These are phyloP conservation scores for Cartodere bifasciata DNA, from an alignment of 2,888 invertebrate genomes.

Conservation along the genomic window DNA sequence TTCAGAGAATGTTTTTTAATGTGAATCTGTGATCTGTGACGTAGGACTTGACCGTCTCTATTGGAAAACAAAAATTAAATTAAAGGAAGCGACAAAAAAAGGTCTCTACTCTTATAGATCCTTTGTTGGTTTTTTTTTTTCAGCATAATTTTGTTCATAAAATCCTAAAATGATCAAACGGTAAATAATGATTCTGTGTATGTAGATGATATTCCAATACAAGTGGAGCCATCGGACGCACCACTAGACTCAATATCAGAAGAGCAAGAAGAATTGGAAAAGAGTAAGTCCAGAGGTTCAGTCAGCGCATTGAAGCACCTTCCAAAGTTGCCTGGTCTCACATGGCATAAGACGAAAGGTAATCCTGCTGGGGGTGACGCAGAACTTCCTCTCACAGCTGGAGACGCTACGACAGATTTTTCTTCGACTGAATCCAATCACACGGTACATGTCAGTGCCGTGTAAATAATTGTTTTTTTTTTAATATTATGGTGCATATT, in stretches of 20 bases:
- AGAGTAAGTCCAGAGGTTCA: constrained; percentile 37
- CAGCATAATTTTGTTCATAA: too few species aligned
- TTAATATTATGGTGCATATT: too few species aligned
- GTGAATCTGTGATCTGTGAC: too few species aligned
- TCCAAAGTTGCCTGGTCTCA: constrained; percentile 52
- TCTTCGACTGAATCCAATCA: constrained; percentile 22
- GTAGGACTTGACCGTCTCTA: too few species aligned
- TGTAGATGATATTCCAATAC: constrained; percentile 82
- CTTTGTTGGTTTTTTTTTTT: too few species aligned
- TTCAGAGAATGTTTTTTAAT: too few species aligned
- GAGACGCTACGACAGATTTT: constrained; percentile 14
- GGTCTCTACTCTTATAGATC: too few species aligned
- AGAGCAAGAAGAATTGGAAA: constrained; percentile 45
- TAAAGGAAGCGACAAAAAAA: too few species aligned
- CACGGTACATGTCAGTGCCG: constrained; percentile 31
- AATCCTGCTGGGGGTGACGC: constrained; percentile 25
- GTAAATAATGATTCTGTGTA: constrained; percentile 21
- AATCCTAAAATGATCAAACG: neutral
- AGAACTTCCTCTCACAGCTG: constrained; percentile 17
- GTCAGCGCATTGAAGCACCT: constrained; percentile 38
- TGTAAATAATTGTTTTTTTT: too few species aligned
- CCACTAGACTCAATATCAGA: constrained; percentile 56
- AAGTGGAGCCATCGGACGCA: constrained; percentile 51
- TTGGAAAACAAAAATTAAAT: too few species aligned
- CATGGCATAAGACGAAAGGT: constrained; percentile 37